Evolutionary conservation across 2,888 invertebrate species (phyloP).

Genomic region (Choristoneura rosaceana): DNA sequence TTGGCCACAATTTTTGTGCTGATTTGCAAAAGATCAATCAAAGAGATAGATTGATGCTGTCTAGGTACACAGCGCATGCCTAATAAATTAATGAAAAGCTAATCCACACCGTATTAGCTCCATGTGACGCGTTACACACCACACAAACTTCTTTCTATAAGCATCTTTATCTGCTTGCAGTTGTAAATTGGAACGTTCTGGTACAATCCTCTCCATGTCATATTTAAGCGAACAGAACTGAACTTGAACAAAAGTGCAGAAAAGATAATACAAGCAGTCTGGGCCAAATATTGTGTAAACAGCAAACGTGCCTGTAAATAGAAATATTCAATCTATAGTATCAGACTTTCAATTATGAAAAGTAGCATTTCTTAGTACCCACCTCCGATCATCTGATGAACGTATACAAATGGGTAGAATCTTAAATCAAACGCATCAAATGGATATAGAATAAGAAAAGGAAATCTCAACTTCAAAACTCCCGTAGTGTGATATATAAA

Average conservation of each 20-base stretch:
- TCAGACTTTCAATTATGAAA: background rate
- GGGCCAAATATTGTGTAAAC: slow-evolving; percentile 56
- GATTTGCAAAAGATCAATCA: too few relatives aligned
- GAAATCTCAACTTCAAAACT: slow-evolving; percentile 53
- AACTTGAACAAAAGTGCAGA: slow-evolving; percentile 61
- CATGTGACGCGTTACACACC: slow-evolving; percentile 55
- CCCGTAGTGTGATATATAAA: slow-evolving; percentile 53
- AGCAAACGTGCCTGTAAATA: slow-evolving; percentile 47
- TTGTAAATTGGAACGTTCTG: slow-evolving; percentile 29
- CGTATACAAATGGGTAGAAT: slow-evolving; percentile 56
- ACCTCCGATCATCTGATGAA: slow-evolving; percentile 16
- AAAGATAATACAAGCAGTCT: slow-evolving; percentile 59
- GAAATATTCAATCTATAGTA: background rate
- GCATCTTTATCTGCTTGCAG: slow-evolving; percentile 27
- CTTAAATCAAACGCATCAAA: slow-evolving; percentile 55
- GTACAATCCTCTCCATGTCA: slow-evolving; percentile 53
- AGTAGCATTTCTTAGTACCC: background rate
- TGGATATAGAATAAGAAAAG: slow-evolving; percentile 61
- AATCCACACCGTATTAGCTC: slow-evolving; percentile 56
- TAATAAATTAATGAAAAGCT: background rate
- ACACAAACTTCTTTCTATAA: slow-evolving; percentile 47
- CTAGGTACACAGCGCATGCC: background rate
- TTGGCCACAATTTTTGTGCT: too few relatives aligned
- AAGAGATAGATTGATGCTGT: background rate
- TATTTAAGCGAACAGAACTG: slow-evolving; percentile 57